phyloP scores from a whole-genome alignment of 2,888 invertebrate genomes.

The Caenorhabditis sinica region DNA sequence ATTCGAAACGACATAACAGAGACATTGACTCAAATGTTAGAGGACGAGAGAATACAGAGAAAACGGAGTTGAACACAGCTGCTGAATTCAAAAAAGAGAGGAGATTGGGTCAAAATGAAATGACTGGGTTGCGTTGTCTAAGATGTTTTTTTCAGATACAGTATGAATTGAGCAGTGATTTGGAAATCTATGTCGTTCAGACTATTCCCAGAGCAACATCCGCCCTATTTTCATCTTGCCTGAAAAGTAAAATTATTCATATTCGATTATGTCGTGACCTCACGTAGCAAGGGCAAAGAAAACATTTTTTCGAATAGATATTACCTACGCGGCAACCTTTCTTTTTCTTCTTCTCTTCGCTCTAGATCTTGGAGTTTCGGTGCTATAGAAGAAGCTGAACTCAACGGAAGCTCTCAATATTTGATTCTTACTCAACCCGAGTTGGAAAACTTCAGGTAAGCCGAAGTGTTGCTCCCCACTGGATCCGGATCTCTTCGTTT shows the following conservation, averaged over 20 bases:
- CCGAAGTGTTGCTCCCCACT: background rate
- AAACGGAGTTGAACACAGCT: background rate
- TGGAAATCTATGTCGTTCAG: too few relatives aligned
- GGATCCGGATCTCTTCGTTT: background rate
- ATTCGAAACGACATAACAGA: background rate
- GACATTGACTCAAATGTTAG: background rate
- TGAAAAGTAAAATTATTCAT: too few relatives aligned
- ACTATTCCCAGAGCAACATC: too few relatives aligned
- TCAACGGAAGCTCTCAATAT: background rate
- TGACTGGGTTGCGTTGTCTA: too few relatives aligned
- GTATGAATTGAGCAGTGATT: too few relatives aligned
- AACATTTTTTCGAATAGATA: background rate
- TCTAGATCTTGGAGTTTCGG: constrained; percentile 19
- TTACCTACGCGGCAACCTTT: background rate
- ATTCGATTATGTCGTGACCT: too few relatives aligned
- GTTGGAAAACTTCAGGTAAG: constrained; percentile 50
- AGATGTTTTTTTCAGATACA: too few relatives aligned
- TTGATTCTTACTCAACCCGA: constrained; percentile 56
- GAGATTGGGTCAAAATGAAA: background rate
- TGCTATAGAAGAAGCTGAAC: constrained; percentile 23
- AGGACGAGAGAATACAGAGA: background rate
- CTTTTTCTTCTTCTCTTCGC: constrained; percentile 29
- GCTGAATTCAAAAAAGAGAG: background rate
- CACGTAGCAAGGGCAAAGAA: background rate
- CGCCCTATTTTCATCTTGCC: too few relatives aligned